Conservation (phyloP, 2,888 invertebrate genomes). For the Bellardia bayeri region DNA sequence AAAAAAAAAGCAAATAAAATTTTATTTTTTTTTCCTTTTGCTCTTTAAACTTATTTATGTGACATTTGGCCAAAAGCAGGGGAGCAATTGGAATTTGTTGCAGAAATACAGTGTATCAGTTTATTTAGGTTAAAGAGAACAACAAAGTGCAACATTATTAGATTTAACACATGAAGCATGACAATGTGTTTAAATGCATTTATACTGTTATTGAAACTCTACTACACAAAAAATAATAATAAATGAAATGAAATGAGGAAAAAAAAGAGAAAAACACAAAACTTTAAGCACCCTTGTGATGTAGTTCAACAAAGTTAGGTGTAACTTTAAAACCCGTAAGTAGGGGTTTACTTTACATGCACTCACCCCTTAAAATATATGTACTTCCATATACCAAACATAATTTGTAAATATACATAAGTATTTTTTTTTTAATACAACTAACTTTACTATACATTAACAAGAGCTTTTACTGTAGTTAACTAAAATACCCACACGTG, state of each 20-base stretch:
- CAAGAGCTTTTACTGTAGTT: slow-evolving; percentile 15
- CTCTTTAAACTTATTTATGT: slow-evolving; percentile 14
- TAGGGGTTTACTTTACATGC: neutral
- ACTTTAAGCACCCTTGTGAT: slow-evolving; percentile 31
- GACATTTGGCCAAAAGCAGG: slow-evolving; percentile 36
- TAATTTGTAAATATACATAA: slow-evolving; percentile 23
- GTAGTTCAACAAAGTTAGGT: neutral
- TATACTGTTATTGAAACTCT: slow-evolving; percentile 48
- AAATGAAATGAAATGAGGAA: neutral
- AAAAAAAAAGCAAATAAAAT: neutral
- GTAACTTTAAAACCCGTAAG: no score
- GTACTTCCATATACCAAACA: neutral
- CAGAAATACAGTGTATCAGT: slow-evolving; percentile 28
- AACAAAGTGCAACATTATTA: slow-evolving; percentile 55
- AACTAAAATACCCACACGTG: no score
- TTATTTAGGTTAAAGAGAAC: slow-evolving; percentile 58
- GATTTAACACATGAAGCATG: slow-evolving; percentile 60
- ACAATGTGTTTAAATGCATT: slow-evolving; percentile 56
- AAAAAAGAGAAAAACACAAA: neutral
- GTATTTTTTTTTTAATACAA: neutral
- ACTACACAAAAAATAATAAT: neutral
- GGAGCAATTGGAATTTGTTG: neutral
- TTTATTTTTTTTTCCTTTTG: neutral
- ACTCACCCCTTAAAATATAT: neutral
- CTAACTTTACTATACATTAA: slow-evolving; percentile 20